phyloP scores from a whole-genome alignment of 2,113 vertebrate species.

The Motacilla alba region DNA sequence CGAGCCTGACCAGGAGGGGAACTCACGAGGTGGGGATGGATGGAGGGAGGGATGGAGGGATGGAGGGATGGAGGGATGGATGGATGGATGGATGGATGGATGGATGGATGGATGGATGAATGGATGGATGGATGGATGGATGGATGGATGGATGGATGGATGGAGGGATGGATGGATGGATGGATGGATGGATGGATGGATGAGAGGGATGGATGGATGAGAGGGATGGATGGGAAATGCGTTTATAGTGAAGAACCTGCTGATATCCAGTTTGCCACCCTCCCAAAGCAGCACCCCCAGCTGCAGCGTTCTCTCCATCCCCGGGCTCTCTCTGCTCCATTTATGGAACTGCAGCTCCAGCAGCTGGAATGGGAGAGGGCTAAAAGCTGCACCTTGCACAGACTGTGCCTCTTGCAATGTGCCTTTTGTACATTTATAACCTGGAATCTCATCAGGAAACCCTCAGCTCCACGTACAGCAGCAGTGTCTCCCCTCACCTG shows the following conservation, averaged over 20 bases:
- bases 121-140: background rate
- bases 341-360: background rate
- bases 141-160: background rate
- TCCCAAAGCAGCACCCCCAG: background rate
- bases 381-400: accelerated
- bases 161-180: background rate
- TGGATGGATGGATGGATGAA: background rate
- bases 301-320: accelerated
- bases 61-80: background rate
- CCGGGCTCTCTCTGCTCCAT: background rate
- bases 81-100: background rate
- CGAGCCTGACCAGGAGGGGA: background rate
- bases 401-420: background rate
- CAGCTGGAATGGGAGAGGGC: background rate
- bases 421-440: background rate
- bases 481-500: accelerated
- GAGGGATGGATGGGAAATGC: background rate
- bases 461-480: background rate
- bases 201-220: background rate
- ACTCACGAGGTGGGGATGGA: background rate
- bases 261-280: accelerated
- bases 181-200: background rate
- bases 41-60: background rate
- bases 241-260: accelerated
- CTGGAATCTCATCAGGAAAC: background rate